Evolutionary conservation across 1,140 invertebrate species (phyloP), one percentile per base, ranked within the genome.

Genomic region (Dryas iulia): DNA sequence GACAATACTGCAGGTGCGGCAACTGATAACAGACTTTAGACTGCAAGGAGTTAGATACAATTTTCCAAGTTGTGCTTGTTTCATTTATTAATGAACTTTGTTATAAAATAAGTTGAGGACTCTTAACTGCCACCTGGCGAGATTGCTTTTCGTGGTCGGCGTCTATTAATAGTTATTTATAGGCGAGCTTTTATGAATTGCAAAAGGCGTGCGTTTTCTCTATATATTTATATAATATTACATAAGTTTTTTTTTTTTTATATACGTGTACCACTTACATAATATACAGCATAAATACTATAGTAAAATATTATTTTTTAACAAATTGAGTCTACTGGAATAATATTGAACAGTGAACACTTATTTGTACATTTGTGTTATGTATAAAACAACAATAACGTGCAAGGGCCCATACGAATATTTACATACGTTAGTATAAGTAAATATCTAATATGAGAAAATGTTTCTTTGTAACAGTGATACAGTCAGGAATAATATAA

Each of bases 101-200:
- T 86, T 88, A 84, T 88, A 90, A 86, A 87, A 82, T 84, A 83
- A 84, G 73, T 72, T 78, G 80, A 82, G 76, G 76, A 81, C 81
- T 73, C 70, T 87, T 83, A 89, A 82, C 84, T 87, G 81, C 83
- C 83, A 88, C 79, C 78, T 79, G 66, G 77, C 71, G 79, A 84
- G 82, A 89, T 89, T 89, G 84, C 83, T 86, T 87, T 89, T 88
- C 84, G 87, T 83, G 84, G 78, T 80, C 72, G 69, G 65, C 54
- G 66, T 71, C 66, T 78, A 63, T 71, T 76, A 80, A 76, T 80
- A 78, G 71, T 76, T 78, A 72, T 80, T 75, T 75, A 72, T 75
- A 72, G 75, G 69, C 23, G 58, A 77, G 77, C 71, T 71, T 74
- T 74, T 66, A 74, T 69, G 63, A 77, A 70, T 69, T 70, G 39